A percentile compares a stretch with the other conserved stretches of the same genome.
Evolutionary conservation across 2,797 vertebrate genomes (phyloP).

Genomic region (Artibeus lituratus): DNA sequence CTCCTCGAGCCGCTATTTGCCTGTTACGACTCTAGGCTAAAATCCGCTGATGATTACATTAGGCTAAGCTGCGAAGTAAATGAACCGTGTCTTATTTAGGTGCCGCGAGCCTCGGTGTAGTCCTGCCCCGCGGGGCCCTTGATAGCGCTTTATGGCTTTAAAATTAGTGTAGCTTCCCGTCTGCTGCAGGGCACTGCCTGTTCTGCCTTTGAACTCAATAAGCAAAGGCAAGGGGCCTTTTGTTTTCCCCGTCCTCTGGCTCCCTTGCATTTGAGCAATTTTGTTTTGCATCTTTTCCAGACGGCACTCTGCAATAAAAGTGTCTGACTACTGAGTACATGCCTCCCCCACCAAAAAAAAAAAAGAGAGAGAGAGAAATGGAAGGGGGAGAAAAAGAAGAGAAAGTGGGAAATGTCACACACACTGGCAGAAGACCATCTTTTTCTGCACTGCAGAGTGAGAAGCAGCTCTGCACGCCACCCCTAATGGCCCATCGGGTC

Average conservation of each 20-base stretch:
- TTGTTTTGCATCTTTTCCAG: constrained; percentile 89
- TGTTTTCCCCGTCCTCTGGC: constrained; percentile 63
- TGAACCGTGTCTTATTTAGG: constrained; percentile 90
- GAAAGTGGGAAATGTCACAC: background rate
- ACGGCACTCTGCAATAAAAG: constrained; percentile 84
- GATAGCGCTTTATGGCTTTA: constrained; percentile 89
- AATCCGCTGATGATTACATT: constrained; percentile 88
- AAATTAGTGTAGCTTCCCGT: constrained; percentile 89
- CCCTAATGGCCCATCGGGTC: background rate
- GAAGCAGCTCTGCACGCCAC: constrained; percentile 44
- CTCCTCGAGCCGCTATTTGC: constrained; percentile 81
- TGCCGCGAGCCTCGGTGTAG: constrained; percentile 86
- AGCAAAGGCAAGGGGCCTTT: constrained; percentile 87
- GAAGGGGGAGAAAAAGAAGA: background rate
- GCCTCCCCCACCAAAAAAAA: constrained; percentile 18
- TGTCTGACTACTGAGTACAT: constrained; percentile 79
- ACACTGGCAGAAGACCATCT: background rate
- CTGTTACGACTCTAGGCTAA: constrained; percentile 88
- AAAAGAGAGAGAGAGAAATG: too few species aligned
- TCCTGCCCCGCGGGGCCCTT: constrained; percentile 87
- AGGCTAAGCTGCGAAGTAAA: constrained; percentile 90
- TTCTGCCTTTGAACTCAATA: constrained; percentile 90
- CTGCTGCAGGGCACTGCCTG: constrained; percentile 87
- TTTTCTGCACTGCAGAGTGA: background rate
- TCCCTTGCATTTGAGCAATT: constrained; percentile 81